Evolutionary conservation across 2,113 vertebrate genomes (phyloP).

Genomic region (Globicephala melas): DNA sequence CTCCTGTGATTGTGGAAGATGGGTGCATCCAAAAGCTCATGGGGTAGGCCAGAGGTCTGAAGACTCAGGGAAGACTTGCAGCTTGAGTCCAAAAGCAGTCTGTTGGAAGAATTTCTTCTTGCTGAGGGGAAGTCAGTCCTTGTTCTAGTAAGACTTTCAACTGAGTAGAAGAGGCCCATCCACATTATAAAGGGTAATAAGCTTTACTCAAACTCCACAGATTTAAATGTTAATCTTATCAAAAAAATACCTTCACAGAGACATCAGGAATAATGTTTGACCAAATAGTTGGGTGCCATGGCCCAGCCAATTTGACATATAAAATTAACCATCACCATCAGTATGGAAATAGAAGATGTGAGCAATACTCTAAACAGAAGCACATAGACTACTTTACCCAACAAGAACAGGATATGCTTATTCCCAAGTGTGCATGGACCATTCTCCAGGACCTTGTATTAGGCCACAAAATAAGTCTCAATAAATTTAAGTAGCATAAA

Average conservation of each 20-base stretch:
- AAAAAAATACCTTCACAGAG: background rate
- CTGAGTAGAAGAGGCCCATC: background rate
- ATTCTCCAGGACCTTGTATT: background rate
- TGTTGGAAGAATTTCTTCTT: background rate
- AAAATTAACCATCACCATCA: background rate
- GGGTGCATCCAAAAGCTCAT: background rate
- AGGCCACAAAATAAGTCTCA: background rate
- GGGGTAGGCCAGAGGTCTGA: background rate
- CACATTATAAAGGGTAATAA: background rate
- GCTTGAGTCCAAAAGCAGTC: background rate
- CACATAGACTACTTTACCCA: background rate
- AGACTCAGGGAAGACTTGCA: background rate
- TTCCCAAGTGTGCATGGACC: background rate
- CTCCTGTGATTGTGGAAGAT: background rate
- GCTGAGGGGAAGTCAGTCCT: background rate
- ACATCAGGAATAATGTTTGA: background rate
- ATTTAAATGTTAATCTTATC: background rate
- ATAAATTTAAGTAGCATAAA: background rate
- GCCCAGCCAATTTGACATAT: background rate
- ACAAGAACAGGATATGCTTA: background rate
- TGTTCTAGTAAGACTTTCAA: background rate
- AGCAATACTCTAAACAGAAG: background rate
- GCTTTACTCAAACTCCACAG: background rate
- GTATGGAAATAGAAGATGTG: background rate
- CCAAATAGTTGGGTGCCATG: background rate